Evolutionary conservation across 2,888 invertebrate genomes (phyloP).

Genomic region (Tortrix viridana): DNA sequence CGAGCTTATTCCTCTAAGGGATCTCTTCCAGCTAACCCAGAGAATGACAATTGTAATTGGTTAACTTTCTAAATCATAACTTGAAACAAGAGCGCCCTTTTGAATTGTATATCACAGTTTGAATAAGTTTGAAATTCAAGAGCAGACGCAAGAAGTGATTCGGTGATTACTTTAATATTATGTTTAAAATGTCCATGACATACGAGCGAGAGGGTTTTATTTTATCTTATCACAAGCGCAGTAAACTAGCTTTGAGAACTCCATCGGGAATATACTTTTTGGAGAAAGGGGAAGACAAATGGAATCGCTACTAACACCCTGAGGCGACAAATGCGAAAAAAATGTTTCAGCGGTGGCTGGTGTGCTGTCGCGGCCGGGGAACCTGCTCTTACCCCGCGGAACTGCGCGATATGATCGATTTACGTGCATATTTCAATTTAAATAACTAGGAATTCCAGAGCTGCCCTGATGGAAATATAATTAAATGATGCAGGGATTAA

Average conservation of each 20-base stretch:
- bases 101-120: too few relatives aligned
- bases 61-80: too few relatives aligned
- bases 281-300: constrained; percentile 37
- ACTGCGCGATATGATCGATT: too few relatives aligned
- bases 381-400: not conserved
- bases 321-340: constrained; percentile 37
- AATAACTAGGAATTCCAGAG: too few relatives aligned
- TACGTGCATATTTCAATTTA: too few relatives aligned
- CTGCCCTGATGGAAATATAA: too few relatives aligned
- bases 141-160: constrained; percentile 4
- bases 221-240: constrained; percentile 38
- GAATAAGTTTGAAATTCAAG: not conserved
- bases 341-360: constrained; percentile 31
- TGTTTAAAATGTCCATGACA: constrained; percentile 32
- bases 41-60: too few relatives aligned
- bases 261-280: constrained; percentile 36
- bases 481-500: too few relatives aligned
- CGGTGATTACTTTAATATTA: too few relatives aligned
- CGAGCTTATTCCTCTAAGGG: too few relatives aligned
- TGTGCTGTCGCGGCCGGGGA: constrained; percentile 11
- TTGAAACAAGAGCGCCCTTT: too few relatives aligned
- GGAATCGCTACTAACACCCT: constrained; percentile 30
- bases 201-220: constrained; percentile 37
- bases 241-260: constrained; percentile 38
- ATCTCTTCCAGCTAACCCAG: too few relatives aligned